A percentile compares a stretch with the other conserved stretches of the same genome.
phyloP scores from a whole-genome alignment of 2,113 vertebrate genomes.

The Urocitellus parryii region DNA sequence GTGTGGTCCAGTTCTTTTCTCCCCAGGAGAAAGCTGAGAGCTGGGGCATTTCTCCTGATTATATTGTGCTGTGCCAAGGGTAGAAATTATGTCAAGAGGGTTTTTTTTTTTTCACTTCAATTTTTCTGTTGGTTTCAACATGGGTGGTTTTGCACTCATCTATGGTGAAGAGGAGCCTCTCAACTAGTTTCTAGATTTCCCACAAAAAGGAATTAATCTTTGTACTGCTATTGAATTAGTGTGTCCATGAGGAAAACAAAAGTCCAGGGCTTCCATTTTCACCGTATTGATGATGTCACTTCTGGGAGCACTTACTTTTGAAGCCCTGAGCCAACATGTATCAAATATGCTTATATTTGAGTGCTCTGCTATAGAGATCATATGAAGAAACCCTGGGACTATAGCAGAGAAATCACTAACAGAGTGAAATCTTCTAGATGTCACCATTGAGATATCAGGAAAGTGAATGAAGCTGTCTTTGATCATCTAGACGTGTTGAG shows the following conservation, averaged over 20 bases:
- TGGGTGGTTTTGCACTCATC: neutral
- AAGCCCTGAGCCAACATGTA: neutral
- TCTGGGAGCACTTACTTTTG: neutral
- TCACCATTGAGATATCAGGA: neutral
- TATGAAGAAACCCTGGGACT: neutral
- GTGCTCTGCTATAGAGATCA: neutral
- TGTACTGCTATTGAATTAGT: neutral
- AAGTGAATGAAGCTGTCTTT: neutral
- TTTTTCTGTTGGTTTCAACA: neutral
- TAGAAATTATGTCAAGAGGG: neutral
- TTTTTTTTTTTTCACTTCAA: neutral
- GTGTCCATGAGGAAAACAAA: neutral
- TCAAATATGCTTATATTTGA: constrained; percentile 19
- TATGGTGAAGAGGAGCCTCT: neutral
- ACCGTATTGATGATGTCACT: neutral
- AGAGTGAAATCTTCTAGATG: neutral
- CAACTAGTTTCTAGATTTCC: neutral
- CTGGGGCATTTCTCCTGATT: neutral
- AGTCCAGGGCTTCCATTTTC: neutral
- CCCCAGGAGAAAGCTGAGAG: neutral
- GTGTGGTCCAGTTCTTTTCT: neutral
- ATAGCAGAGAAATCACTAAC: neutral
- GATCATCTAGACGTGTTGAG: neutral
- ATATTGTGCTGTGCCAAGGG: neutral
- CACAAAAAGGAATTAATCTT: neutral